Evolutionary conservation across 2,888 invertebrate genomes (phyloP).

Genomic region (Gymnosoma rotundatum): DNA sequence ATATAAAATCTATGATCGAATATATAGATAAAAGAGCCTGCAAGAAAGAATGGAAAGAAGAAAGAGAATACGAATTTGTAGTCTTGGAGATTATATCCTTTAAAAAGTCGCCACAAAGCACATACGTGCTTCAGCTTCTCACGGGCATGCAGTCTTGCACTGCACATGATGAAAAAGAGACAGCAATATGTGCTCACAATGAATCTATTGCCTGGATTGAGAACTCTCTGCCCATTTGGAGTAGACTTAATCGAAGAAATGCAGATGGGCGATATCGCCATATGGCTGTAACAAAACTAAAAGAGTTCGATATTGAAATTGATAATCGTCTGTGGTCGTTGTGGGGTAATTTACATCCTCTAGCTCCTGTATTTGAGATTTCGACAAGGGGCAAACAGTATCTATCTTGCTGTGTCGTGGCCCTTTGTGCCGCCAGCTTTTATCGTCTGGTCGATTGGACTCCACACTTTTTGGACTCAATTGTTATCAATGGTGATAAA

Average conservation of each 20-base stretch:
- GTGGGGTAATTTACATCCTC: slow-evolving; percentile 86
- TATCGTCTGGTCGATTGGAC: slow-evolving; percentile 87
- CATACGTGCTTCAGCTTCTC: slow-evolving; percentile 76
- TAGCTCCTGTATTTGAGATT: slow-evolving; percentile 84
- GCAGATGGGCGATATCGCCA: slow-evolving; percentile 77
- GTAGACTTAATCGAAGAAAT: slow-evolving; percentile 78
- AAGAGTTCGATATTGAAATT: slow-evolving; percentile 86
- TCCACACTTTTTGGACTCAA: slow-evolving; percentile 85
- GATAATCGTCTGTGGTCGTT: slow-evolving; percentile 87
- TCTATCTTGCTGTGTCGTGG: slow-evolving; percentile 85
- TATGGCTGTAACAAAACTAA: slow-evolving; percentile 82
- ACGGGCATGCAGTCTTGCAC: slow-evolving; percentile 73
- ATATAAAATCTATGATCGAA: slow-evolving; percentile 74
- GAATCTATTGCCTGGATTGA: slow-evolving; percentile 80
- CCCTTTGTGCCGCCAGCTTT: slow-evolving; percentile 84
- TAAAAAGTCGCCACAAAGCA: slow-evolving; percentile 77
- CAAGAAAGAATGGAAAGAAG: slow-evolving; percentile 76
- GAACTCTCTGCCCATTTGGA: slow-evolving; percentile 79
- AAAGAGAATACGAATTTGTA: slow-evolving; percentile 73
- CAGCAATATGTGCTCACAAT: slow-evolving; percentile 77
- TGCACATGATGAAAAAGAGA: slow-evolving; percentile 73
- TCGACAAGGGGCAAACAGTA: slow-evolving; percentile 86
- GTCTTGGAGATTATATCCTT: slow-evolving; percentile 77
- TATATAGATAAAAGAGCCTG: slow-evolving; percentile 77
- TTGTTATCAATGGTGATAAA: slow-evolving; percentile 84